Evolutionary conservation across 1,140 invertebrate species (phyloP), one percentile per base, ranked within the genome.

Genomic region (Drosophila sechellia): DNA sequence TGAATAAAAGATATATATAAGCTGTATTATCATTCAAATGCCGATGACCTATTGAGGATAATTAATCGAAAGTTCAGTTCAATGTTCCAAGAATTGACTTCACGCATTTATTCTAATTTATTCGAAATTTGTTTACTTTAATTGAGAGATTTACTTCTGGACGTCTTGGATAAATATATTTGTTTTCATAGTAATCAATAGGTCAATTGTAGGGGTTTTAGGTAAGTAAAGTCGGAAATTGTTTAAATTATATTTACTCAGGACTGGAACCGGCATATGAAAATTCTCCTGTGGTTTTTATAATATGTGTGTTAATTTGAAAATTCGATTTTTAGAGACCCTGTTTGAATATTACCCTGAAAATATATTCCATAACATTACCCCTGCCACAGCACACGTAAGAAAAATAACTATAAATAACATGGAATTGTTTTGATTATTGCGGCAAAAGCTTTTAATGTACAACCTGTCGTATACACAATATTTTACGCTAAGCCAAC

Each of bases 401-500:
- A 8, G 27, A 66, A 40, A 61, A 60, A 53, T 34, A 48, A 79
- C 76, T 85, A 80, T 77, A 79, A 85, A 85, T 80, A 80, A 80
- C 54, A 64, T 40, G 77, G 59, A 76, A 76, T 57, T 71, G 68
- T 79, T 83, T 83, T 69, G 55, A 65, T 63, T 69, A 48, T 59
- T 63, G 65, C 50, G 76, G 76, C 80, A 76, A 49, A 87, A 87
- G 83, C 81, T 87, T 86, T 86, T 86, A 86, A 87, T 86, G 81
- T 77, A 79, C 65, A 86, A 63, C 83, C 56, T 52, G 81, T 60
- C 81, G 81, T 72, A 86, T 81, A 79, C 83, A 81, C 78, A 58
- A 86, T 87, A 81, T 81, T 86, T 86, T 81, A 87, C 81, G 81
- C 87, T 87, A 86, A 85, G 66, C 66, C 81, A 77, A 85, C 77